Conservation (phyloP, 2,888 invertebrate genomes). For the Eupeodes luniger region DNA sequence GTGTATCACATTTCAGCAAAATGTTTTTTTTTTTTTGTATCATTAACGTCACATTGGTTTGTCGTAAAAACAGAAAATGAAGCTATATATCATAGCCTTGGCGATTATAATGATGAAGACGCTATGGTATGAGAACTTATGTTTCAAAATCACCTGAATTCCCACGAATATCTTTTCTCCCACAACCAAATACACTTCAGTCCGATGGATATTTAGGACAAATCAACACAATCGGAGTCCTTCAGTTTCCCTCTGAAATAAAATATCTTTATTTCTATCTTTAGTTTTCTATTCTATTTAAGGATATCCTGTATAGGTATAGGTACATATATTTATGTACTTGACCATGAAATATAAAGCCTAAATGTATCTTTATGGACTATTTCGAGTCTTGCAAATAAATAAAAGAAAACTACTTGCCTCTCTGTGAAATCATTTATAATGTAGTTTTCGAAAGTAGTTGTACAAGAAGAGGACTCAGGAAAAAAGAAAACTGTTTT, state of each 20-base stretch:
- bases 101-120: slow-evolving; percentile 29
- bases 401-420: too few relatives aligned
- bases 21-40: neutral
- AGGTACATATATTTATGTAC: neutral
- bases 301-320: neutral
- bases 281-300: slow-evolving; percentile 3
- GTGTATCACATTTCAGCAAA: slow-evolving; percentile 28
- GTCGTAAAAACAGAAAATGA: slow-evolving; percentile 12
- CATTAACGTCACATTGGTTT: slow-evolving; percentile 14
- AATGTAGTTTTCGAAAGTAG: neutral
- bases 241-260: neutral
- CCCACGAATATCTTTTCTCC: slow-evolving; percentile 34
- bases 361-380: too few relatives aligned
- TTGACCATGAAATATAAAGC: slow-evolving; percentile 1
- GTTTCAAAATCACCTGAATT: slow-evolving; percentile 40
- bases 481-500: neutral
- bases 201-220: neutral
- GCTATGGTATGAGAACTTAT: slow-evolving; percentile 22
- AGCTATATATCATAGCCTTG: neutral
- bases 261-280: slow-evolving; percentile 7
- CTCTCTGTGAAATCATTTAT: neutral
- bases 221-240: neutral
- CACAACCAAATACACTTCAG: neutral
- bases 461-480: neutral
- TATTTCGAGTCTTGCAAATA: neutral